Base-by-base conservation (phyloP, 1,140 invertebrate genomes). In the Zophobas morio region DNA sequence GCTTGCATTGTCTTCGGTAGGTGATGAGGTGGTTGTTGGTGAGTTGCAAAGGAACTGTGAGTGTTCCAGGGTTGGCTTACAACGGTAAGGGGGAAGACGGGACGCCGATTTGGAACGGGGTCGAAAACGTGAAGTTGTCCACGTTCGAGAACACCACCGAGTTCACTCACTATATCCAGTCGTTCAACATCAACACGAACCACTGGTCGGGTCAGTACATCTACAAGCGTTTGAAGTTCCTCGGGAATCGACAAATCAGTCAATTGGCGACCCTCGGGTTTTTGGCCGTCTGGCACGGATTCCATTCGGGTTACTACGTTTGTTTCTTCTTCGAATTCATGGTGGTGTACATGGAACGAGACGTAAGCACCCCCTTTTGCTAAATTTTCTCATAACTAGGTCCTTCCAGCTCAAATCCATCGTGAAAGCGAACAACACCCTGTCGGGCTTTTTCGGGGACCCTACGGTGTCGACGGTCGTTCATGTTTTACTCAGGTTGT, bases 101-200 rank as follows among this genome's bases (percentile, higher is more conserved):
- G 32, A 86, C 88, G 70, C 88, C 90, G 0, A 88, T 90, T 73
- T 98, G 96, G 96, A 91, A 96, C 82, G 96, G 94, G 3, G 95
- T 95, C 84, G 92, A 92, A 70, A 99, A 99, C 86, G 93, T 98
- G 0, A 91, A 94, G 80, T 82, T 98, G 0, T 82, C 86, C 36
- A 87, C 91, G 0, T 95, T 95, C 83, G 96, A 98, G 87, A 92
- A 89, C 36, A 91, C 93, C 1, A 93, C 92, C 1, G 93, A 92
- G 53, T 96, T 98, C 86, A 92, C 92, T 73, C 92, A 96, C 81
- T 93, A 96, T 81, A 95, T 98, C 57, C 87, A 91, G 74, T 94
- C 95, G 6, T 98, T 98, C 84, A 99, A 98, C 85, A 94, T 94
- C 57, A 98, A 98, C 83, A 98, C 97, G 0, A 99, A 98, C 87